Evolutionary conservation across 2,797 vertebrate species (phyloP).

Genomic region (Scomberomorus guttatus): DNA sequence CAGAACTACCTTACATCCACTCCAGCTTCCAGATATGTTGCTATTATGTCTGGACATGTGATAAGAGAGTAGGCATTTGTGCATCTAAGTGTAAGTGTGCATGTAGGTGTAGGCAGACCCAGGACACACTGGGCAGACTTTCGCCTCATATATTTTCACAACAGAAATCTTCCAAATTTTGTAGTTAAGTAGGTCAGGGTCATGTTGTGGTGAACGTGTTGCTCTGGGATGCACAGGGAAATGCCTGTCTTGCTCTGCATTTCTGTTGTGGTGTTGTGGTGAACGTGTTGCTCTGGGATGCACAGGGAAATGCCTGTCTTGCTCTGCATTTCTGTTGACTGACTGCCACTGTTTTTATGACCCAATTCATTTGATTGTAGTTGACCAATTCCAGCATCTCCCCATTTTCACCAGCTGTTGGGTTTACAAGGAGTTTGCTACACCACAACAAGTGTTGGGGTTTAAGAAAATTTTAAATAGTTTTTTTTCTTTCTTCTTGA

Average conservation of each 20-base stretch:
- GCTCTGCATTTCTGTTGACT: slow-evolving; percentile 62
- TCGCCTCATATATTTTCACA: slow-evolving; percentile 11
- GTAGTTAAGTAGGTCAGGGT: slow-evolving; percentile 46
- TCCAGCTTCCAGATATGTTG: slow-evolving; percentile 18
- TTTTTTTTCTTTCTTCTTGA: not conserved
- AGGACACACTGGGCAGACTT: not conserved
- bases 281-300: slow-evolving; percentile 77
- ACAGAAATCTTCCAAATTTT: slow-evolving; percentile 22
- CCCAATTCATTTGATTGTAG: slow-evolving; percentile 56
- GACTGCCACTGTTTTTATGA: slow-evolving; percentile 69
- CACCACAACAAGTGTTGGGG: not conserved
- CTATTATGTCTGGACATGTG: slow-evolving; percentile 24
- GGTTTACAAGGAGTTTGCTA: slow-evolving; percentile 46
- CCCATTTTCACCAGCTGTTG: slow-evolving; percentile 31
- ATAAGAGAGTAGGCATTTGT: not conserved
- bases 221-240: slow-evolving; percentile 70
- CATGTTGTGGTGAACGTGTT: slow-evolving; percentile 66
- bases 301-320: slow-evolving; percentile 64
- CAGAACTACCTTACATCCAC: not conserved
- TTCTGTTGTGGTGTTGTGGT: slow-evolving; percentile 61
- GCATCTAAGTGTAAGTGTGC: not conserved
- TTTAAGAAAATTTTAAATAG: not conserved
- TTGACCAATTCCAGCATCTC: slow-evolving; percentile 45
- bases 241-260: slow-evolving; percentile 63
- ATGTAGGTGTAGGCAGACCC: not conserved